Evolutionary conservation across 2,113 vertebrate genomes (phyloP).

Genomic region (Alces alces): DNA sequence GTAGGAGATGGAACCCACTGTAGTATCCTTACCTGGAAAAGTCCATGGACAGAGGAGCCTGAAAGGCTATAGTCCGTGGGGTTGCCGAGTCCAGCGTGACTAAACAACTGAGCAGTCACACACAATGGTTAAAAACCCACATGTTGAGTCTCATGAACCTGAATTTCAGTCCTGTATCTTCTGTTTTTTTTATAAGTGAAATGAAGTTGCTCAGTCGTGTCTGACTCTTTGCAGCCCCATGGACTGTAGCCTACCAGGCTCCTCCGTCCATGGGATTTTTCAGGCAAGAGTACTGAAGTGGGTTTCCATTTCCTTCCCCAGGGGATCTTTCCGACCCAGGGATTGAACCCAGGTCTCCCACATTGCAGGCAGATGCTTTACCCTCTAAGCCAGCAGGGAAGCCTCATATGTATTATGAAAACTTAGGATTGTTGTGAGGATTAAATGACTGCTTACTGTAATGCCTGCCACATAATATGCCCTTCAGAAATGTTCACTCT

Average conservation of each 20-base stretch:
- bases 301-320: no score
- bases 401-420: background rate
- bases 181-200: background rate
- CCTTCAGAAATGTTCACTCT: background rate
- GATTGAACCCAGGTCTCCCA: no score
- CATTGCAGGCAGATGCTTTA: no score
- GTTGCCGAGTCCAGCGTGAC: background rate
- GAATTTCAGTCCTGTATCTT: background rate
- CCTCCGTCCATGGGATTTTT: no score
- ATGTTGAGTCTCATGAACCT: background rate
- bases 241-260: no score
- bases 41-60: background rate
- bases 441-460: background rate
- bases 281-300: no score
- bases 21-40: background rate
- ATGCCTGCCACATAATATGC: background rate
- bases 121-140: background rate
- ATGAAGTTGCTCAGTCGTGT: no score
- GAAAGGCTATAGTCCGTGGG: background rate
- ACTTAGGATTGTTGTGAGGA: background rate
- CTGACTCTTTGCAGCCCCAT: no score
- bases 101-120: background rate
- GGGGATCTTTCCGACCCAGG: no score
- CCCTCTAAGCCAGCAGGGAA: no score
- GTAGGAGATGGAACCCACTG: background rate